Conservation (phyloP, 2,113 vertebrate genomes). For the Calidris pygmaea region DNA sequence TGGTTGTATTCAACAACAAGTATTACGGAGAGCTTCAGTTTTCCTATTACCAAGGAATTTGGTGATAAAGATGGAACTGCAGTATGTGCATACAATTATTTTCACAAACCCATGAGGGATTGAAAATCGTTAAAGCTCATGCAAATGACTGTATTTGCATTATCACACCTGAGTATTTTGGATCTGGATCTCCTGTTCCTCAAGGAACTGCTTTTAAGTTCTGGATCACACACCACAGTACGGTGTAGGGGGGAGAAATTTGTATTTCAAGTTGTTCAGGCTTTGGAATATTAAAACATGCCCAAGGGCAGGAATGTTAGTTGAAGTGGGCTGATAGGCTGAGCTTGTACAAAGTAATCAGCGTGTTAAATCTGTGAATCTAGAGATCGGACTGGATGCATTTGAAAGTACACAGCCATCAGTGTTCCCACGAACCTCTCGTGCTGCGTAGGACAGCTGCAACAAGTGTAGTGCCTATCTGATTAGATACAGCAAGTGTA, state of each 20-base stretch:
- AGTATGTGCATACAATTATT: not conserved
- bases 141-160: not conserved
- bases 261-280: not conserved
- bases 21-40: not conserved
- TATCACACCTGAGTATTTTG: not conserved
- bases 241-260: not conserved
- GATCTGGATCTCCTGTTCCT: not conserved
- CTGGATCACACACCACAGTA: not conserved
- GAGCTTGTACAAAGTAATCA: not conserved
- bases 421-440: accelerated
- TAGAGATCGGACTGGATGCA: not conserved
- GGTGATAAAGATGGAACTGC: not conserved
- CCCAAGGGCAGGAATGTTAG: not conserved
- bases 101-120: not conserved
- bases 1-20: not conserved
- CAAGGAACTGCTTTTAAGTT: not conserved
- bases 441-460: not conserved
- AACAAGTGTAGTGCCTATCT: not conserved
- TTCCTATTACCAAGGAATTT: not conserved
- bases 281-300: not conserved
- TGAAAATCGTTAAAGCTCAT: not conserved
- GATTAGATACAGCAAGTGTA: not conserved
- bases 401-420: accelerated
- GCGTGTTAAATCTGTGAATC: not conserved
- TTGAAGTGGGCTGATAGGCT: not conserved